Conservation (phyloP, 2,797 vertebrate genomes). For the Darevskia nairensis region DNA sequence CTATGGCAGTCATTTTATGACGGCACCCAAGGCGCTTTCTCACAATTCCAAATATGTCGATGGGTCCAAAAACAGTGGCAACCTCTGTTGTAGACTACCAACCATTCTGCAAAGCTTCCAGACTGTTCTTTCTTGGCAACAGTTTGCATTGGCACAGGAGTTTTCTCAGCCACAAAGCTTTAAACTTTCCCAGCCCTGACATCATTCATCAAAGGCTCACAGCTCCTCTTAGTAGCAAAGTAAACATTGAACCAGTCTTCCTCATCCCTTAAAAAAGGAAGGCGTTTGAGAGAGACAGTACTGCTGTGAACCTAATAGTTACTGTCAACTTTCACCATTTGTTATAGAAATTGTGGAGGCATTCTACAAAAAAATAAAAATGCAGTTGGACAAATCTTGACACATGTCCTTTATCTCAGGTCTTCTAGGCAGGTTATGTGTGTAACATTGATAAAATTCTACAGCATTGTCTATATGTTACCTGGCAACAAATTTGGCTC, state of each 20-base stretch:
- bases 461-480: slow-evolving; percentile 66
- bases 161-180: not conserved
- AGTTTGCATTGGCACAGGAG: not conserved
- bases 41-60: not conserved
- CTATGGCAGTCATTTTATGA: too few species aligned
- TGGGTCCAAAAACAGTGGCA: too few species aligned
- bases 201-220: not conserved
- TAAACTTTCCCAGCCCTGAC: not conserved
- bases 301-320: not conserved
- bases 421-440: too few species aligned
- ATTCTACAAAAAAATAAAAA: not conserved
- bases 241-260: not conserved
- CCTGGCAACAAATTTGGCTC: slow-evolving; percentile 84
- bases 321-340: not conserved
- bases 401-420: not conserved
- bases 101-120: not conserved
- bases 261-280: not conserved
- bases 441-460: not conserved
- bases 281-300: not conserved
- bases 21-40: too few species aligned
- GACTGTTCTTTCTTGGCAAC: not conserved
- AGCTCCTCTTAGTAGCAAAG: not conserved
- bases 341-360: not conserved
- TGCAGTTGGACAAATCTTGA: not conserved
- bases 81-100: too few species aligned